These are phyloP conservation scores for Dyspetes luteomarginatus DNA, from an alignment of 2,888 invertebrate genomes.

Conservation along the genomic window DNA sequence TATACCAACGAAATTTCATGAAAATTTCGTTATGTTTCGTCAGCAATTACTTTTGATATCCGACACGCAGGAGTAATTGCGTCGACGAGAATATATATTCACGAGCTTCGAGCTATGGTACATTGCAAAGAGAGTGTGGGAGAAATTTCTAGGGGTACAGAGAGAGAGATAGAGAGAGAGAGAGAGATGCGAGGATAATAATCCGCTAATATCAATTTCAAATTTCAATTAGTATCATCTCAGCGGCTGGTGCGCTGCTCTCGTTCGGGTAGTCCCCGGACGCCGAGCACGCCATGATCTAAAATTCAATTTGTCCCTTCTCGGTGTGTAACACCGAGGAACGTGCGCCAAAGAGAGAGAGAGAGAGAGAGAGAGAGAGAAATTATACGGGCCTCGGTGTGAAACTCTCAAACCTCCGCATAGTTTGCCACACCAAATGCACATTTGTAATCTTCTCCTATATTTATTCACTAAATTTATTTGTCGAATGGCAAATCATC, in stretches of 20 bases:
- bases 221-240: conserved; percentile 84
- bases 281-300: conserved; percentile 81
- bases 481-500: neutral
- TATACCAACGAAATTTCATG: conserved; percentile 66
- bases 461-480: conserved; percentile 12
- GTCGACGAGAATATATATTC: conserved; percentile 68
- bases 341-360: conserved; percentile 53
- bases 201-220: conserved; percentile 84
- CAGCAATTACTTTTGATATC: conserved; percentile 83
- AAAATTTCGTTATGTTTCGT: conserved; percentile 81
- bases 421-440: conserved; percentile 25
- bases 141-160: conserved; percentile 44
- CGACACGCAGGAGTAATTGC: conserved; percentile 82
- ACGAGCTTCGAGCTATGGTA: conserved; percentile 42
- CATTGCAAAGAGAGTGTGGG: conserved; percentile 31
- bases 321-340: conserved; percentile 62
- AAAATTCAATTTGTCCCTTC: conserved; percentile 84
- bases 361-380: conserved; percentile 53
- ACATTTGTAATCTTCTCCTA: conserved; percentile 10
- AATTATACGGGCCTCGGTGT: conserved; percentile 36
- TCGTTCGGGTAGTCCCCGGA: conserved; percentile 71
- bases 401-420: conserved; percentile 45
- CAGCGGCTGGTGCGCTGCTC: conserved; percentile 73
- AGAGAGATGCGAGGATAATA: conserved; percentile 77
- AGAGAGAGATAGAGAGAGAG: conserved; percentile 35